Evolutionary conservation across 2,888 invertebrate genomes (phyloP), one percentile per base, ranked within the genome.

Genomic region (Nineta flava): DNA sequence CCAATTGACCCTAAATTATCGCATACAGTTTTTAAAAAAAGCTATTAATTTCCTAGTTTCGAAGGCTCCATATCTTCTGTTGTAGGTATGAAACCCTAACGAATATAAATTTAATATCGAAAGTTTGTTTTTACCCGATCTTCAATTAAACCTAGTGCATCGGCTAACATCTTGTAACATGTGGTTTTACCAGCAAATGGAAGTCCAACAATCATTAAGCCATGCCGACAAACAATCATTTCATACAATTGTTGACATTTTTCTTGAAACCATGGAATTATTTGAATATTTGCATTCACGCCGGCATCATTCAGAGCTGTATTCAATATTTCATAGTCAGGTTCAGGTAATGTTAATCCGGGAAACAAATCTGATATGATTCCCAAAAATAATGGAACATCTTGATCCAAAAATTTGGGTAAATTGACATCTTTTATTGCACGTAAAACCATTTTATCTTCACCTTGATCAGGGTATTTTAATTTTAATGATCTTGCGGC

Each of bases 301-400:
- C 87, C 88, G 1, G 76, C 76, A 57, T 84, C 76, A 46, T 69
- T 66, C 58, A 77, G 69, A 9, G 79, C 80, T 32, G 71, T 67
- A 54, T 84, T 77, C 54, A 90, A 73, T 12, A 79, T 65, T 0
- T 78, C 79, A 61, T 94, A 83, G 58, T 93, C 92, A 0, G 92
- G 80, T 53, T 74, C 73, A 0, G 88, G 87, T 16, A 93, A 67
- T 1, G 74, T 71, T 0, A 92, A 73, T 0, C 91, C 91, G 3
- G 94, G 95, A 66, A 96, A 96, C 59, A 95, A 69, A 71, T 95
- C 95, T 0, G 92, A 87, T 15, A 91, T 87, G 49, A 95, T 95
- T 47, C 93, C 94, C 74, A 83, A 78, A 60, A 95, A 94, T 4
- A 95, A 69, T 0, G 92, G 91, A 19, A 94, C 77, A 61, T 88